phyloP scores from a whole-genome alignment of 2,797 vertebrate genomes.

The Mormyrus proboscirostris region DNA sequence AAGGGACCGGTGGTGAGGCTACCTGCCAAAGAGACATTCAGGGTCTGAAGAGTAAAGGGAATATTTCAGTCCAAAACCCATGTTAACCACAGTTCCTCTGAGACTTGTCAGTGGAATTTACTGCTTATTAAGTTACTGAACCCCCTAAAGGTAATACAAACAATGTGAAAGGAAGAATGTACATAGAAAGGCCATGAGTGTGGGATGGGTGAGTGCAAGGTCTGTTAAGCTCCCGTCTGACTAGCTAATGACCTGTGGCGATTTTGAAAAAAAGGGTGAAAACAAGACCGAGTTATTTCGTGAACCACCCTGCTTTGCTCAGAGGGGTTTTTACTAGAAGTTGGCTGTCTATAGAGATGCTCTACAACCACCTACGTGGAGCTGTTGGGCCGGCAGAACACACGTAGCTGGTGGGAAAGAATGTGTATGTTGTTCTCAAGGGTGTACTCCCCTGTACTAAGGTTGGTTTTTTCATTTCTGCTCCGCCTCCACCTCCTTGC shows the following conservation, averaged over 20 bases:
- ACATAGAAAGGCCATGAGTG: not conserved
- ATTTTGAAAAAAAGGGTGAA: constrained; percentile 1
- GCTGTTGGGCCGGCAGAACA: not conserved
- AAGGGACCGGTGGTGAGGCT: not conserved
- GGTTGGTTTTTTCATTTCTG: not conserved
- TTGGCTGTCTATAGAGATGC: not conserved
- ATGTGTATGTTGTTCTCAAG: not conserved
- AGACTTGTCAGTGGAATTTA: not conserved
- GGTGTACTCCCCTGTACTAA: not conserved
- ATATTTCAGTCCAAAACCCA: not conserved
- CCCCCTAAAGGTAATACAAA: constrained; percentile 9
- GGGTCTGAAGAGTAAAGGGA: not conserved
- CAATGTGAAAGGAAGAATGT: constrained; percentile 13
- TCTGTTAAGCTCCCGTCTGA: not conserved
- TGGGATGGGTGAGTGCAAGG: not conserved
- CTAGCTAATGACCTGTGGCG: not conserved
- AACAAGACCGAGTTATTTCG: not conserved
- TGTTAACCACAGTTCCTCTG: not conserved
- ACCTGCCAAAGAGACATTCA: not conserved
- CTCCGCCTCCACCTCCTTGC: not conserved
- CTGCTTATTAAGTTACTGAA: constrained; percentile 1
- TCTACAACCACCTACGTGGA: not conserved
- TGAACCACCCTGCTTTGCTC: not conserved
- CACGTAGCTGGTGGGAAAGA: not conserved
- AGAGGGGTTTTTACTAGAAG: not conserved